Evolutionary conservation across 2,888 invertebrate genomes (phyloP).

Genomic region (Eilema caniola): DNA sequence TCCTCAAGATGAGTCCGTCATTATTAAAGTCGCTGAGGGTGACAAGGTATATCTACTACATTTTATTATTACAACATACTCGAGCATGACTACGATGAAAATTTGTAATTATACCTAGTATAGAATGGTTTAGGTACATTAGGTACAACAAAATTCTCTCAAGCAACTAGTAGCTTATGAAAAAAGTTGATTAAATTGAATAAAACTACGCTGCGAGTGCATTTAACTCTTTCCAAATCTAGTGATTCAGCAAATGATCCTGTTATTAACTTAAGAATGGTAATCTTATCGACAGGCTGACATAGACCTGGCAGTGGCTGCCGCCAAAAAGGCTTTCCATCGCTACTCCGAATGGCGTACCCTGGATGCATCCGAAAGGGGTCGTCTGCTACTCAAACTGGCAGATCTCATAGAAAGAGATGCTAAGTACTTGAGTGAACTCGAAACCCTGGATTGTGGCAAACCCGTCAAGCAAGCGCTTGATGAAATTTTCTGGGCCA

Average conservation of each 20-base stretch:
- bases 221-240: too few species aligned
- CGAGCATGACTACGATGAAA: too few species aligned
- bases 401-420: conserved; percentile 93
- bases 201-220: neutral
- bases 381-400: conserved; percentile 89
- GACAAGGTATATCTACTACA: conserved; percentile 87
- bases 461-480: conserved; percentile 87
- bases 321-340: conserved; percentile 82
- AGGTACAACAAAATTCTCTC: too few species aligned
- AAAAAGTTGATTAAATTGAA: too few species aligned
- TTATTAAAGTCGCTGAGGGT: conserved; percentile 92
- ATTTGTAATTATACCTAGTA: too few species aligned
- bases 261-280: neutral
- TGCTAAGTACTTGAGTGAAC: conserved; percentile 90
- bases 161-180: too few species aligned
- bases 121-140: too few species aligned
- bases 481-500: conserved; percentile 40
- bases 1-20: conserved; percentile 88
- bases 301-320: conserved; percentile 91
- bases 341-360: conserved; percentile 90
- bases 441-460: conserved; percentile 97
- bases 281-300: conserved; percentile 82
- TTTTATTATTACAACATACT: neutral
- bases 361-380: conserved; percentile 93
- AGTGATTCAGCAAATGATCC: neutral